Evolutionary conservation across 2,113 vertebrate species (phyloP), one percentile per base, ranked within the genome.

Genomic region (Acanthochromis polyacanthus): DNA sequence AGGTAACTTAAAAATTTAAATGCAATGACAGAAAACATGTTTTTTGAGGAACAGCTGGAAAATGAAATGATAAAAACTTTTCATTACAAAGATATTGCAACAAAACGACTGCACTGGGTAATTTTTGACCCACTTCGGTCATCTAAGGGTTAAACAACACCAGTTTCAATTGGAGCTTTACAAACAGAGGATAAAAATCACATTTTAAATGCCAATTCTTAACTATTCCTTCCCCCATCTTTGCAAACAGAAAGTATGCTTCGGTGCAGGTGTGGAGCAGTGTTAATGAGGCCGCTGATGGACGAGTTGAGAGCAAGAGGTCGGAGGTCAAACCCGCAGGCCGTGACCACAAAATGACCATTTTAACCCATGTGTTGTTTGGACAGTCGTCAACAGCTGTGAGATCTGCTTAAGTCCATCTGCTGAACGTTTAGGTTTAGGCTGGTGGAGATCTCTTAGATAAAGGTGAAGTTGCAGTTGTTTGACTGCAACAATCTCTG

Each of bases 301-400:
- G 88, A 88, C 80, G 72, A 77, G 62, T 60, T 68, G 32, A 71
- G 32, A 80, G 59, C 82, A 62, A 36, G 20, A 82, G 89, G 85
- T 86, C 84, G 78, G 1, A 82, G 85, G 57, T 90, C 83, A 85
- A 59, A 71, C 83, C 83, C 53, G 36, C 65, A 84, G 86, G 84
- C 71, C 10, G 15, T 57, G 50, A 74, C 50, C 46, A 23, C 66
- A 75, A 28, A 80, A 80, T 74, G 53, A 73, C 52, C 64, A 73
- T 73, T 70, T 83, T 16, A 61, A 68, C 14, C 20, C 62, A 53
- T 51, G 36, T 75, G 72, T 77, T 86, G 69, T 83, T 58, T 71
- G 61, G 51, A 75, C 60, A 36, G 5, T 81, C 28, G 10, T 30
- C 2, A 5, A 67, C 71, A 73, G 83, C 75, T 81, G 76, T 19